Evolutionary conservation across 2,797 vertebrate genomes (phyloP).

Genomic region (Enteromius afrohamiltoni): DNA sequence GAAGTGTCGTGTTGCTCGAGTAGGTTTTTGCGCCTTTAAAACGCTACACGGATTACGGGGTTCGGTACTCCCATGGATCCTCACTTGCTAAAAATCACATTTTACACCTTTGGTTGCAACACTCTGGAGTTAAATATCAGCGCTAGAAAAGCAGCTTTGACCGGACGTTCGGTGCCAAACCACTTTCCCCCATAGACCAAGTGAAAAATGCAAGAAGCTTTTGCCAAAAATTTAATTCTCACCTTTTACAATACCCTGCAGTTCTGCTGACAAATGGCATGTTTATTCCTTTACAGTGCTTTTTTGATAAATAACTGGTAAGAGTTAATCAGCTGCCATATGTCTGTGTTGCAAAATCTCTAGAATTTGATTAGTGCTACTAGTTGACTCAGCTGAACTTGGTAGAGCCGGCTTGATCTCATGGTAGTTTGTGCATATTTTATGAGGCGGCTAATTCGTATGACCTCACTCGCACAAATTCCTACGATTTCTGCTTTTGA

Average conservation of each 20-base stretch:
- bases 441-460: too few species aligned
- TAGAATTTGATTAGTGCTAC: not conserved
- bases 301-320: constrained; percentile 4
- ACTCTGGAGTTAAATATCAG: constrained; percentile 45
- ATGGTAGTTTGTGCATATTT: too few species aligned
- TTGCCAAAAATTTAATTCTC: constrained; percentile 42
- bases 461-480: too few species aligned
- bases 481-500: too few species aligned
- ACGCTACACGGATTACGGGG: constrained; percentile 40
- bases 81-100: constrained; percentile 52
- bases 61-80: constrained; percentile 33
- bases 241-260: constrained; percentile 18
- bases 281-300: constrained; percentile 22
- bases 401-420: not conserved
- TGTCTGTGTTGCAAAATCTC: not conserved
- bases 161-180: constrained; percentile 35
- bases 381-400: constrained; percentile 6
- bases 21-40: constrained; percentile 56
- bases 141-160: constrained; percentile 21
- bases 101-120: constrained; percentile 47
- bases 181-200: constrained; percentile 24
- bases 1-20: constrained; percentile 52
- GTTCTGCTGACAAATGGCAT: not conserved
- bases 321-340: constrained; percentile 14
- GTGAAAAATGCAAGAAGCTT: constrained; percentile 23